Base-by-base conservation (phyloP, 2,113 vertebrate genomes). In the Carassius carassius region DNA sequence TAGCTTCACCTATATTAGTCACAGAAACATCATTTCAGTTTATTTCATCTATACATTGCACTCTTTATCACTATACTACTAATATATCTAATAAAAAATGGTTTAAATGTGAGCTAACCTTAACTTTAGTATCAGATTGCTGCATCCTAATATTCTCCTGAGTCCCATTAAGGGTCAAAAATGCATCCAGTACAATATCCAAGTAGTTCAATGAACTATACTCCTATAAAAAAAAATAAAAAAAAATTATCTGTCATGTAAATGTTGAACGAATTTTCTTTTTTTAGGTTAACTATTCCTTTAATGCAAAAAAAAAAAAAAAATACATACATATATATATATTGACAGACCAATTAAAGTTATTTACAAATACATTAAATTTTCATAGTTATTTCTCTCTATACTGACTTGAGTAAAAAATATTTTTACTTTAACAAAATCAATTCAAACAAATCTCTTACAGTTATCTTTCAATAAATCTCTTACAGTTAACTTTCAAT, bases 131-230 rank as follows among this genome's bases (percentile, higher is more conserved):
- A 83, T 54, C 90, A 60, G 94, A 93, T 5, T 96, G 95, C 76
- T 90, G 90, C 58, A 97, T 91, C 89, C 95, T 94, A 89, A 98
- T 95, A 3, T 99, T 98, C 80, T 95, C 93, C 0, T 94, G 91
- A 60, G 94, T 89, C 35, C 89, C 92, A 21, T 94, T 93, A 51
- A 98, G 92, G 32, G 89, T 95, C 75, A 99, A 92, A 10, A 90
- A 92, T 32, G 96, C 97, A 79, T 94, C 93, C 78, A 97, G 90
- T 0, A 96, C 87, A 85, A 98, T 94, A 77, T 96, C 94, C 79
- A 98, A 87, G 86, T 97, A 97, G 89, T 96, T 97, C 91, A 98
- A 90, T 81, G 95, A 96, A 72, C 95, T 95, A 90, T 96, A 99
- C 77, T 98, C 96, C 97, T 99, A 86, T 67, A 23, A 82, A 83